Base-by-base conservation (phyloP, 2,888 invertebrate genomes). In the Caradrina clavipalpis region DNA sequence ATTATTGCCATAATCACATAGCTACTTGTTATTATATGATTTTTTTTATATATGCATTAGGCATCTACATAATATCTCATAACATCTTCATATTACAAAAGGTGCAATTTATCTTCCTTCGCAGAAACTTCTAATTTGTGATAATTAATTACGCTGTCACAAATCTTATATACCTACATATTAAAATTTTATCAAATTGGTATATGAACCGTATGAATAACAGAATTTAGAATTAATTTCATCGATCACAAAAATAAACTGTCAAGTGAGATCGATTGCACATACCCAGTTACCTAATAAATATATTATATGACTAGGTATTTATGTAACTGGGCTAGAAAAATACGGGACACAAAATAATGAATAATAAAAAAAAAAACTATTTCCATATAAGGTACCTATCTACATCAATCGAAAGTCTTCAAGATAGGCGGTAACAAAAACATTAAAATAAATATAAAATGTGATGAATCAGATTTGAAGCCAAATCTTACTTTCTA, bases 121-220 rank as follows among this genome's bases (percentile, higher is more conserved):
- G 47, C 11, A 51, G 47, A 21, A 15, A 8, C 22, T 39, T 55
- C 31, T 47, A 17, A 17, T 57, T 21, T 11, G 11, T 42, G 22
- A 17, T 57, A 26, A 76, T 57, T 50, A 26, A 72, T 78, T 54
- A n/a, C 26, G 26, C n/a, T 62, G 73, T 55, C 66, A 66, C 21
- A 42, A 55, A 55, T 50, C 17, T 57, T 50, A 59, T 51, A 51
- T 21, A 51, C 49, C 49, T 21, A 60, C 60, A n/a, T n/a, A n/a
- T 72, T 49, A 7, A 64, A n/a, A 76, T 59, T 56, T 49, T 64
- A 60, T 57, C 11, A 45, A 45, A 15, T 17, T 17, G 45, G 45
- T 53, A 71, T 22, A 7, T 58, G 54, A 62, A 39, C 13, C 21
- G 26, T 39, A 54, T 26, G 47, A 53, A 50, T n/a, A 49, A 31